Percentiles rank a stretch among this genome's conserved stretches.
These are phyloP conservation scores for Petrolisthes manimaculis DNA, from an alignment of 2,888 invertebrate species.

Conservation along the genomic window DNA sequence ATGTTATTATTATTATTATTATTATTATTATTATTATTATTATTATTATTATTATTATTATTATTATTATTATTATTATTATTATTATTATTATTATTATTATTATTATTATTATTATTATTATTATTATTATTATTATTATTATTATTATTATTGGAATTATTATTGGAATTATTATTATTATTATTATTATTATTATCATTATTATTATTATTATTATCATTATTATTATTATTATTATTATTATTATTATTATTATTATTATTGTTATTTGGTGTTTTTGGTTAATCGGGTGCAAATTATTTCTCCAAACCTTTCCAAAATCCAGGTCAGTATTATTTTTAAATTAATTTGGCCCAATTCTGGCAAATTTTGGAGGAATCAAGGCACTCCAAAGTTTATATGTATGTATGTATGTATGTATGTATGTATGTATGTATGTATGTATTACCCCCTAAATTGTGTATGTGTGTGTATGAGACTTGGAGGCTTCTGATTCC, in stretches of 20 bases:
- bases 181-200: neutral
- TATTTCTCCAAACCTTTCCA: too few relatives aligned
- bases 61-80: neutral
- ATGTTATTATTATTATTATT: neutral
- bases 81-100: neutral
- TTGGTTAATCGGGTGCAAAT: too few relatives aligned
- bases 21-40: too few relatives aligned
- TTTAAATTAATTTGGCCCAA: too few relatives aligned
- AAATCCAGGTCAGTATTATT: too few relatives aligned
- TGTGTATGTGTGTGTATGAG: too few relatives aligned
- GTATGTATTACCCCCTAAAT: too few relatives aligned
- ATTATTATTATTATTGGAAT: neutral
- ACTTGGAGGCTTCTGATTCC: too few relatives aligned
- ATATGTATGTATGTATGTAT: too few relatives aligned
- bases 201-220: neutral
- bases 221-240: neutral
- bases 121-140: slow-evolving; percentile 1
- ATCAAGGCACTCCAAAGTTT: too few relatives aligned
- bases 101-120: neutral
- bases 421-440: too few relatives aligned
- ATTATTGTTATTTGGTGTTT: neutral
- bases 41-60: neutral
- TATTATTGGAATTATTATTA: neutral
- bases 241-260: neutral
- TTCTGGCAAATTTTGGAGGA: too few relatives aligned